Percentiles rank a stretch among this genome's conserved stretches.
These are phyloP conservation scores for Synergus gifuensis DNA, from an alignment of 2,888 invertebrate genomes.

Conservation along the genomic window DNA sequence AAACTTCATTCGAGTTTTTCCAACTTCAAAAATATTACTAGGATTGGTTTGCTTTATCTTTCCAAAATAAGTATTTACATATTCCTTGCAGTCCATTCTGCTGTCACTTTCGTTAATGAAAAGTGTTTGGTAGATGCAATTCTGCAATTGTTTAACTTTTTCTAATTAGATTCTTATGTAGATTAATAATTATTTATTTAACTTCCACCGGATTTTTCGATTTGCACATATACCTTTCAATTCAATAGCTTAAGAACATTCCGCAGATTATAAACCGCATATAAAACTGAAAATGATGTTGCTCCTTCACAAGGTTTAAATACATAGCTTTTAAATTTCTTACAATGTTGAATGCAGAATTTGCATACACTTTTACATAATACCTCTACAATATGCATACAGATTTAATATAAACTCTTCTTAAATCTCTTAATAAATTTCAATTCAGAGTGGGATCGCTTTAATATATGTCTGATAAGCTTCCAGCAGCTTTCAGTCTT, in stretches of 20 bases:
- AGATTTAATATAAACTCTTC: slow-evolving; percentile 21
- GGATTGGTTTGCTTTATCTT: not conserved
- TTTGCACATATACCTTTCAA: not conserved
- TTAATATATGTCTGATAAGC: slow-evolving; percentile 25
- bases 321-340: not conserved
- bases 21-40: no score
- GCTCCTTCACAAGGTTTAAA: not conserved
- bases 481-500: not conserved
- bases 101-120: no score
- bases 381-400: not conserved
- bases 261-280: not conserved
- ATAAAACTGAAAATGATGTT: not conserved
- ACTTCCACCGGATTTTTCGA: not conserved
- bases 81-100: not conserved
- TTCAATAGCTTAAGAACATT: not conserved
- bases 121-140: no score
- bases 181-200: not conserved
- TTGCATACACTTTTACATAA: slow-evolving; percentile 4
- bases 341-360: slow-evolving; percentile 6
- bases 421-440: slow-evolving; percentile 27
- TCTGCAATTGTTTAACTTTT: no score
- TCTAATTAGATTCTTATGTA: no score
- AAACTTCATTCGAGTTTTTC: no score
- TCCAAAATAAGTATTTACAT: not conserved
- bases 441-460: not conserved